Evolutionary conservation across 2,797 vertebrate genomes (phyloP), one percentile per base, ranked within the genome.

Genomic region (Erpetoichthys calabaricus): DNA sequence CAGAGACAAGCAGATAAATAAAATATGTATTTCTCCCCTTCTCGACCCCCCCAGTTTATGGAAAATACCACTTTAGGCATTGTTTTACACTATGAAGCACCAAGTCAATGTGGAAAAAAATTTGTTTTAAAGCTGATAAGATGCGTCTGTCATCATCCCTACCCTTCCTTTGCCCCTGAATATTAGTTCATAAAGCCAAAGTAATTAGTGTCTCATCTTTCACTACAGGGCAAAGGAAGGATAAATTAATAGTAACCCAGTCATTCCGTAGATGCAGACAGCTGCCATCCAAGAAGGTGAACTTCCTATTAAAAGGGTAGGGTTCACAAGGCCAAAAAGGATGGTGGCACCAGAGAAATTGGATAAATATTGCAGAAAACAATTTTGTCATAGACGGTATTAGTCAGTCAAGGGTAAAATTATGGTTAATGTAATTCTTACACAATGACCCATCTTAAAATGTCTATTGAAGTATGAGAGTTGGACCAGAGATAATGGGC

Each of bases 81-180:
- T 56, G 59, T 68, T 69, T 6, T 42, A n/a, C 5, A 42, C 53
- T 54, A 7, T 5, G 44, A 65, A 67, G 60, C 47, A 7, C 1
- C 64, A 68, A 65, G 59, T 45, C 53, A 47, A 60, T 56, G 59
- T 77, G 79, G 75, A 74, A 77, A 76, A 72, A 81, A 78, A 80
- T 76, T 77, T 78, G 75, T 80, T 76, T 69, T 65, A 63, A 66
- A 66, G 68, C 60, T 73, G 70, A 62, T 62, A 65, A 78, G 67
- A 72, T 69, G 67, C 64, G 67, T 65, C 66, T 70, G 75, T 74
- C 78, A 77, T 78, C 77, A 70, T 71, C 70, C 67, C 68, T 68
- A 63, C 72, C 73, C 75, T 64, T 67, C 68, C 73, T 56, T 57
- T 45, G 65, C 57, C 65, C 59, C 45, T 70, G 47, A 66, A 64